These are phyloP conservation scores for Eospalax fontanierii DNA, from an alignment of 2,797 vertebrate genomes.

Conservation along the genomic window DNA sequence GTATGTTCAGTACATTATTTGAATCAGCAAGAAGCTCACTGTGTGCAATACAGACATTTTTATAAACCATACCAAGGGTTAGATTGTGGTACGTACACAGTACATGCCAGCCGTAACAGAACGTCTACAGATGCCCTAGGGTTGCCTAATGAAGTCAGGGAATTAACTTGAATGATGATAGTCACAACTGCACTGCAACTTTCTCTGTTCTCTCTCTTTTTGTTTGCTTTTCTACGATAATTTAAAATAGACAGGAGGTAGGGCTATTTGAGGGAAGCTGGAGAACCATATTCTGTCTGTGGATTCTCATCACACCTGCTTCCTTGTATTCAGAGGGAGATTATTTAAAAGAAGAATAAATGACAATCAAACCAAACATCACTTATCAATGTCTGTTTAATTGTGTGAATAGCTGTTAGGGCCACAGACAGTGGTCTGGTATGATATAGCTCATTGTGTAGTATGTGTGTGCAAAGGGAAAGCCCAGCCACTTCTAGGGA, in stretches of 20 bases:
- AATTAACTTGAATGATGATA: slow-evolving; percentile 64
- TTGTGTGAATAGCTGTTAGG: slow-evolving; percentile 1
- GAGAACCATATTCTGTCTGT: slow-evolving; percentile 70
- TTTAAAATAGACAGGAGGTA: slow-evolving; percentile 84
- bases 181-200: slow-evolving; percentile 22
- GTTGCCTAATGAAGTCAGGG: slow-evolving; percentile 80
- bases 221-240: slow-evolving; percentile 80
- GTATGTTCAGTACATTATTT: neutral
- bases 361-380: slow-evolving; percentile 87
- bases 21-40: slow-evolving; percentile 68
- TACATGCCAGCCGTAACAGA: neutral
- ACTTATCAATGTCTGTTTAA: slow-evolving; percentile 40
- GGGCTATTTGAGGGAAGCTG: slow-evolving; percentile 73
- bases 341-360: slow-evolving; percentile 81
- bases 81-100: neutral
- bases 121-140: slow-evolving; percentile 46
- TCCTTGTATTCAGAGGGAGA: slow-evolving; percentile 74
- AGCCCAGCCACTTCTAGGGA: slow-evolving; percentile 15
- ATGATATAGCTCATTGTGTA: neutral
- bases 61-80: neutral
- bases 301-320: slow-evolving; percentile 74
- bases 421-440: neutral
- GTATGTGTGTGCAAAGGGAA: neutral
- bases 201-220: slow-evolving; percentile 65
- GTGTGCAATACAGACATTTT: slow-evolving; percentile 70